phyloP scores from a whole-genome alignment of 2,888 invertebrate species.

The Athalia cordata region DNA sequence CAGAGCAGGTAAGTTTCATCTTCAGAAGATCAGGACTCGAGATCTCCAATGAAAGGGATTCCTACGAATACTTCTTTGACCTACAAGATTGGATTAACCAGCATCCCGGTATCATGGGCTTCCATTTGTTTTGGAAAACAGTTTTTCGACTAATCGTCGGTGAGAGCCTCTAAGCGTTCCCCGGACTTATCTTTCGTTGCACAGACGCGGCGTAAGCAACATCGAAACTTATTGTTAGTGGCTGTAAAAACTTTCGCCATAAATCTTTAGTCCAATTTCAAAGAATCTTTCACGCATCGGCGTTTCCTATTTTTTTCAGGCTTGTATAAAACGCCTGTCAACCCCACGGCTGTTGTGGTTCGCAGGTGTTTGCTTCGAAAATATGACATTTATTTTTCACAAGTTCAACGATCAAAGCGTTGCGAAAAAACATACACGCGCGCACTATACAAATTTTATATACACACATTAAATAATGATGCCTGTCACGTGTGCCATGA shows the following conservation, averaged over 20 bases:
- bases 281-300: constrained; percentile 40
- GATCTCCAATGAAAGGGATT: constrained; percentile 26
- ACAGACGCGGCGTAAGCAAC: background rate
- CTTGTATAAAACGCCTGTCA: constrained; percentile 19
- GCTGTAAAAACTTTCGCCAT: constrained; percentile 37
- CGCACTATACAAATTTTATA: background rate
- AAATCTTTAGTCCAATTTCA: constrained; percentile 42
- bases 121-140: constrained; percentile 27
- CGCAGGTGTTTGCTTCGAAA: constrained; percentile 21
- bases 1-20: constrained; percentile 14
- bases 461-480: too few species aligned
- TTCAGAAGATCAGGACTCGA: background rate
- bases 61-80: constrained; percentile 2
- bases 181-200: constrained; percentile 37
- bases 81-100: constrained; percentile 6
- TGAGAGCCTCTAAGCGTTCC: constrained; percentile 18
- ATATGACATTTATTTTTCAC: constrained; percentile 22
- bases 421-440: background rate
- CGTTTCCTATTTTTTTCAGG: constrained; percentile 19
- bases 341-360: constrained; percentile 13
- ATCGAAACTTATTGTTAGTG: constrained; percentile 4
- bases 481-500: too few species aligned
- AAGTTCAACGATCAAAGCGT: constrained; percentile 15
- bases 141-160: constrained; percentile 42
- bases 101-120: constrained; percentile 32